phyloP scores from a whole-genome alignment of 2,797 vertebrate genomes.

The Danio aesculapii region DNA sequence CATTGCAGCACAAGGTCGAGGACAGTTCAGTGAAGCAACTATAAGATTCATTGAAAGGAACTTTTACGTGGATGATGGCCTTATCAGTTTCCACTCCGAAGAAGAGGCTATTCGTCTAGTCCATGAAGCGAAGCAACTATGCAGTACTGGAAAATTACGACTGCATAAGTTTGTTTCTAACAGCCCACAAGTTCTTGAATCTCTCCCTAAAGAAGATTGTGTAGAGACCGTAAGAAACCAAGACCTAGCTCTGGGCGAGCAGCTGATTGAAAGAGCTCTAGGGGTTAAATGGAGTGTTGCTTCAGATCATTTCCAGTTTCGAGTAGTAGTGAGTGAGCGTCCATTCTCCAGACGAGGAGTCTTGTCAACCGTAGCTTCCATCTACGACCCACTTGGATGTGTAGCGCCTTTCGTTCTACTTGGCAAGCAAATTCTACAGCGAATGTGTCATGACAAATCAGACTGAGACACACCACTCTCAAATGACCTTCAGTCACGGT shows the following conservation, averaged over 20 bases:
- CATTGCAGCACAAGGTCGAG: slow-evolving; percentile 5
- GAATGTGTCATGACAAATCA: neutral
- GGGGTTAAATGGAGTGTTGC: slow-evolving; percentile 26
- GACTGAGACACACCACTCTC: slow-evolving; percentile 23
- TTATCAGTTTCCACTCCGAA: slow-evolving; percentile 10
- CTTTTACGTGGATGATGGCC: slow-evolving; percentile 42
- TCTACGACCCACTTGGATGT: too few relatives aligned
- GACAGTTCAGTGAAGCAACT: neutral
- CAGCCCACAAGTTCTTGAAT: neutral
- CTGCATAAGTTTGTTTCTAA: slow-evolving; percentile 1
- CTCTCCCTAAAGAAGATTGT: neutral
- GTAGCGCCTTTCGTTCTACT: slow-evolving; percentile 26
- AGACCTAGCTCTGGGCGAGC: slow-evolving; percentile 22
- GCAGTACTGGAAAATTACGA: neutral
- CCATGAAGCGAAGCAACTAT: neutral
- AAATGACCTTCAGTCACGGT: slow-evolving; percentile 11
- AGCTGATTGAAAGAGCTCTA: slow-evolving; percentile 25
- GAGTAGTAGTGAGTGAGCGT: slow-evolving; percentile 16
- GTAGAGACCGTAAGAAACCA: neutral
- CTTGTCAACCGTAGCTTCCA: too few relatives aligned
- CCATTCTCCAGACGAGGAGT: neutral
- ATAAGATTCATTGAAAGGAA: slow-evolving; percentile 29
- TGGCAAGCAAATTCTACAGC: slow-evolving; percentile 39
- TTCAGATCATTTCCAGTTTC: slow-evolving; percentile 31
- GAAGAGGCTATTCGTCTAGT: slow-evolving; percentile 21